Conservation (phyloP, 1,140 invertebrate genomes). For the Drosophila insularis region DNA sequence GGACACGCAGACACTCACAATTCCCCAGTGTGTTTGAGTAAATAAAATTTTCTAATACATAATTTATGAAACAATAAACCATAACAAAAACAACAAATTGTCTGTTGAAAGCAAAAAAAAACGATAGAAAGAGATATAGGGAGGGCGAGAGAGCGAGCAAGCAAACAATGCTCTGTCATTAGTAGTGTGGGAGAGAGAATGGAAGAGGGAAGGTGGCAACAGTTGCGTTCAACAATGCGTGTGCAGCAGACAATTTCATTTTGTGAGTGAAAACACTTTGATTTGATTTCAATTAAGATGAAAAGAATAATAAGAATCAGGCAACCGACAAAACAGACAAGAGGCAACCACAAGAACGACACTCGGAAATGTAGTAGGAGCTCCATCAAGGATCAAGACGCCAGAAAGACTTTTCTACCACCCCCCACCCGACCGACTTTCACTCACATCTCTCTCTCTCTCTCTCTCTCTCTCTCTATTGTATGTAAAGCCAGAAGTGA, state of each 20-base stretch:
- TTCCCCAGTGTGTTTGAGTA: slow-evolving; percentile 26
- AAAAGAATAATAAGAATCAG: slow-evolving; percentile 36
- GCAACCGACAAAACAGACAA: slow-evolving; percentile 22
- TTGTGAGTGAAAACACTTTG: slow-evolving; percentile 74
- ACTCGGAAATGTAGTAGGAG: background rate
- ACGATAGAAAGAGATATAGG: too few species aligned
- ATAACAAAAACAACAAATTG: slow-evolving; percentile 60
- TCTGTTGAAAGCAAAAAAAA: slow-evolving; percentile 60
- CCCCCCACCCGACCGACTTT: background rate
- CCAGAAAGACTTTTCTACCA: background rate
- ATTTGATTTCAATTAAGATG: slow-evolving; percentile 81
- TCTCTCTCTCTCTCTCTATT: too few species aligned
- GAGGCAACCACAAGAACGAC: slow-evolving; percentile 16
- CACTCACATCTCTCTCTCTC: background rate
- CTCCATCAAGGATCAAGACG: background rate
- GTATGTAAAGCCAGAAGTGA: slow-evolving; percentile 32
- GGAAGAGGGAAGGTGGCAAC: slow-evolving; percentile 21
- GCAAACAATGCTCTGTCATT: slow-evolving; percentile 68
- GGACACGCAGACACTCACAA: background rate
- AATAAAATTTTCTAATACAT: slow-evolving; percentile 68
- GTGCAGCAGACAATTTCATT: slow-evolving; percentile 68
- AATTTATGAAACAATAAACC: slow-evolving; percentile 68
- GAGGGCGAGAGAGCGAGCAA: background rate
- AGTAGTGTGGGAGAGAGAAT: slow-evolving; percentile 30
- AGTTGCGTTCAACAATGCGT: slow-evolving; percentile 50